Evolutionary conservation across 2,113 vertebrate genomes (phyloP).

Genomic region (Platycercus adscitus): DNA sequence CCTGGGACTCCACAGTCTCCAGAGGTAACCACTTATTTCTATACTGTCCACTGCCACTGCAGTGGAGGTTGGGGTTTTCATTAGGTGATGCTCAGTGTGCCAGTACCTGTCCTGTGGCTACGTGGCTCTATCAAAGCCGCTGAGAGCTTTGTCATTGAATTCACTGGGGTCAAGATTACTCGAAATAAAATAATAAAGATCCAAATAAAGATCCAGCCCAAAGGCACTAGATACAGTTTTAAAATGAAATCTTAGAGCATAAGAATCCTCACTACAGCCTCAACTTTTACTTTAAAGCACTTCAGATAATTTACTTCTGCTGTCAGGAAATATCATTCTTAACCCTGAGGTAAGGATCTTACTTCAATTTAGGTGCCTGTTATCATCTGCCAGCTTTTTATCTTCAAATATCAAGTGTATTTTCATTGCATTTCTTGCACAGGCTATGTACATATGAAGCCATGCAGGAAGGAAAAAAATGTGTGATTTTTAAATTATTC

Average conservation of each 20-base stretch:
- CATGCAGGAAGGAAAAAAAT: not conserved
- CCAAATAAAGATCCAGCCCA: not conserved
- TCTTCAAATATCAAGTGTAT: slow-evolving; percentile 18
- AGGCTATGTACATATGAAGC: not conserved
- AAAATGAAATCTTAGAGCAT: not conserved
- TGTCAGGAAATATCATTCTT: not conserved
- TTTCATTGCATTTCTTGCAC: not conserved
- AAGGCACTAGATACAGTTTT: not conserved
- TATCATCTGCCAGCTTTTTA: not conserved
- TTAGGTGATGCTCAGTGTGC: not conserved
- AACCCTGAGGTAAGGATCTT: not conserved
- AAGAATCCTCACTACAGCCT: not conserved
- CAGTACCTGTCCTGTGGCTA: not conserved
- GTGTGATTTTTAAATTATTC: not conserved
- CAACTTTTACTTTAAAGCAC: not conserved
- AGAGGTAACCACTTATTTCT: not conserved
- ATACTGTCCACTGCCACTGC: not conserved
- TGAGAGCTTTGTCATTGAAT: not conserved
- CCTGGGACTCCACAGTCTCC: not conserved
- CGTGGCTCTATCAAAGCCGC: fast-evolving
- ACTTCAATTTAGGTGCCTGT: not conserved
- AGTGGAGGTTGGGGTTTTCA: not conserved
- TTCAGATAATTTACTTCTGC: not conserved
- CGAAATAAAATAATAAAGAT: not conserved
- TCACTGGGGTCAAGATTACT: not conserved